Conservation (phyloP, 2,888 invertebrate genomes). For the Galerucella calmariensis region DNA sequence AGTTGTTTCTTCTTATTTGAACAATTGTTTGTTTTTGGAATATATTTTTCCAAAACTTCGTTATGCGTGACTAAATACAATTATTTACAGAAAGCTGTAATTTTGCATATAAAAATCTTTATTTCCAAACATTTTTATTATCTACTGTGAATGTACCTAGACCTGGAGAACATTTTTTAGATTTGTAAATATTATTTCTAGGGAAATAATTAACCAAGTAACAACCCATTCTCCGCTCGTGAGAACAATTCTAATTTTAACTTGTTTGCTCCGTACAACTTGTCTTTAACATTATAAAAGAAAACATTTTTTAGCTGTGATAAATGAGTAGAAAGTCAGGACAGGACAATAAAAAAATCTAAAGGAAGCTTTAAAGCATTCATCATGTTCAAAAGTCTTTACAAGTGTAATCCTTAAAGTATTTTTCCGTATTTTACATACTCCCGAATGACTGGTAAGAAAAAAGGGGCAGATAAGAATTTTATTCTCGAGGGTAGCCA, state of each 20-base stretch:
- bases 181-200: too few species aligned
- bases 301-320: slow-evolving; percentile 16
- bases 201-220: background rate
- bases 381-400: slow-evolving; percentile 44
- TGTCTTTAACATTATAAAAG: background rate
- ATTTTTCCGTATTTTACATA: slow-evolving; percentile 43
- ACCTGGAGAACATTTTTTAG: too few species aligned
- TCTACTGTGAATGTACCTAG: too few species aligned
- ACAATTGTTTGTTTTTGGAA: too few species aligned
- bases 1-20: too few species aligned
- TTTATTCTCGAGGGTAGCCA: slow-evolving; percentile 38
- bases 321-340: slow-evolving; percentile 36
- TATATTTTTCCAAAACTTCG: too few species aligned
- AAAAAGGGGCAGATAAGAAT: slow-evolving; percentile 41
- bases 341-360: slow-evolving; percentile 40
- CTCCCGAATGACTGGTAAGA: slow-evolving; percentile 34
- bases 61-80: too few species aligned
- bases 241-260: slow-evolving; percentile 8
- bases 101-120: too few species aligned
- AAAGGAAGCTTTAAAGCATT: slow-evolving; percentile 42
- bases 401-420: slow-evolving; percentile 41
- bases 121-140: too few species aligned
- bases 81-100: too few species aligned
- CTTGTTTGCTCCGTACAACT: background rate
- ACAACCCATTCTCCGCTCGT: background rate